Conservation (phyloP, 2,113 vertebrate species). For the Pristiophorus japonicus region DNA sequence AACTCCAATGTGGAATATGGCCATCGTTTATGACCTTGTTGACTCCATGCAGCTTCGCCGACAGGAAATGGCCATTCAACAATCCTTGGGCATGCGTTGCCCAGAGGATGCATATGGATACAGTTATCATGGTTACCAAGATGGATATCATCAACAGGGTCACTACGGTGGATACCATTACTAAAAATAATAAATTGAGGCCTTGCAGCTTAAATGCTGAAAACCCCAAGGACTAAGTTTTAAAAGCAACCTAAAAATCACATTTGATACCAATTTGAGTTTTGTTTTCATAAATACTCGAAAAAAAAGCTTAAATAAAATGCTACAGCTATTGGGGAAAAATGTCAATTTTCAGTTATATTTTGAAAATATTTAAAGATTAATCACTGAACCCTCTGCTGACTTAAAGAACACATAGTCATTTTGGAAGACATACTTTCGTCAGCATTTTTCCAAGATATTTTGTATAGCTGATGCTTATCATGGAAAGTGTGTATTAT, state of each 20-base stretch:
- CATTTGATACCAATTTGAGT: constrained; percentile 23
- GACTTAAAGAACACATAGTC: not conserved
- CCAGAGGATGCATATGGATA: no score
- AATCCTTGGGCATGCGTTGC: constrained; percentile 92
- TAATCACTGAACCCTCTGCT: not conserved
- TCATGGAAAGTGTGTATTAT: not conserved
- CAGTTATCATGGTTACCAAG: no score
- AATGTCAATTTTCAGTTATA: not conserved
- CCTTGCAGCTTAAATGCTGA: constrained; percentile 42
- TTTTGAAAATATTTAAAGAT: constrained; percentile 12
- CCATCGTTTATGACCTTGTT: constrained; percentile 90
- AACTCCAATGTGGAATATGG: constrained; percentile 98
- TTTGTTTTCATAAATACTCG: constrained; percentile 1
- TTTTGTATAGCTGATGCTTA: not conserved
- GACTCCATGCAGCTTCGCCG: constrained; percentile 97
- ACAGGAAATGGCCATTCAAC: constrained; percentile 98
- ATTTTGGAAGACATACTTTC: not conserved
- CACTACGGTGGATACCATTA: no score
- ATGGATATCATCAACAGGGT: no score
- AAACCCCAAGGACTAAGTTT: constrained; percentile 38
- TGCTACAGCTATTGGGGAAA: not conserved
- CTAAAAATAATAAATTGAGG: constrained; percentile 45
- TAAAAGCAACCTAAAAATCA: not conserved
- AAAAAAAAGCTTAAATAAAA: not conserved
- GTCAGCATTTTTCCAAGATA: not conserved